phyloP scores from a whole-genome alignment of 2,797 vertebrate species.

The Gallirallus australis region DNA sequence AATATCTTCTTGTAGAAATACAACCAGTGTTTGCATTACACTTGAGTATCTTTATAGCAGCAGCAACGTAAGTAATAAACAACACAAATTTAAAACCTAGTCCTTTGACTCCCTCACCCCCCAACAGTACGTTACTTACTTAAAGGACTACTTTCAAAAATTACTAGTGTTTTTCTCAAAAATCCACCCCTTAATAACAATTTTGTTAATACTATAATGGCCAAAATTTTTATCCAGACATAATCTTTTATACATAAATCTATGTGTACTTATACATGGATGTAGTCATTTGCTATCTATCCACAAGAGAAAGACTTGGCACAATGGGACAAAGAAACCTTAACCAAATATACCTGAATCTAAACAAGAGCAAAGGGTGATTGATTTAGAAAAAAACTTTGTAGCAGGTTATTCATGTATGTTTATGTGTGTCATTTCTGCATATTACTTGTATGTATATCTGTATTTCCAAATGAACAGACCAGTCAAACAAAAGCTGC shows the following conservation, averaged over 20 bases:
- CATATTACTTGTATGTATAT: background rate
- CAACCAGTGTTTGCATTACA: background rate
- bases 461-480: background rate
- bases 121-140: background rate
- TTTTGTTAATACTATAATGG: background rate
- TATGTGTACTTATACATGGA: background rate
- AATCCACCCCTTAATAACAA: background rate
- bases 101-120: background rate
- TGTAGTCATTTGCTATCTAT: no score
- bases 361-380: background rate
- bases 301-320: background rate
- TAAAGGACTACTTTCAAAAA: background rate
- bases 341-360: background rate
- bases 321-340: background rate
- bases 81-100: background rate
- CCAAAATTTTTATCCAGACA: background rate
- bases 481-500: background rate
- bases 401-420: background rate
- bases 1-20: background rate
- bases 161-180: background rate
- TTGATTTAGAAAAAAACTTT: background rate
- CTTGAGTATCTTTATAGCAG: background rate
- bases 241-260: background rate
- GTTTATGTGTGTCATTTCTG: background rate
- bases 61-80: background rate